phyloP scores from a whole-genome alignment of 2,888 invertebrate genomes.

The Blomia tropicalis region DNA sequence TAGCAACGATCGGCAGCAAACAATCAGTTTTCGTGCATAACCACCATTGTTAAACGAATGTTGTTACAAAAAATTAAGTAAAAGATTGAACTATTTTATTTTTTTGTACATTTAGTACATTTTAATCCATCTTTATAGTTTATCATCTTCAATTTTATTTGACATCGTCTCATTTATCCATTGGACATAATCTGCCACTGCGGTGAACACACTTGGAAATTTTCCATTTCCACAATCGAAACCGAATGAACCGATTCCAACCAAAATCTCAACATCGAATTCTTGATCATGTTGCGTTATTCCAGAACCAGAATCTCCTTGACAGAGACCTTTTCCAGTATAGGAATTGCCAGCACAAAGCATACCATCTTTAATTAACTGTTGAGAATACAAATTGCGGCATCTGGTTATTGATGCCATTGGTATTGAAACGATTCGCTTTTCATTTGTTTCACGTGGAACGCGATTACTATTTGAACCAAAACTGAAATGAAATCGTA shows the following conservation, averaged over 20 bases:
- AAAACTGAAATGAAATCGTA: background rate
- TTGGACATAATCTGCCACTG: background rate
- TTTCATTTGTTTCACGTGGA: background rate
- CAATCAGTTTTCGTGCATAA: background rate
- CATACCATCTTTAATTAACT: background rate
- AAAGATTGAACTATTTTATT: too few species aligned
- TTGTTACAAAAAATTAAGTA: too few species aligned
- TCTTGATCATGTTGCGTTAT: background rate
- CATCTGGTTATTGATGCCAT: background rate
- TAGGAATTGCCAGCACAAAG: slow-evolving; percentile 6
- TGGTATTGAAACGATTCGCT: background rate
- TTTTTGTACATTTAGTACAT: too few species aligned
- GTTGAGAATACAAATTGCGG: background rate
- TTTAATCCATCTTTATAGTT: too few species aligned
- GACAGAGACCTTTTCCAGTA: slow-evolving; percentile 1
- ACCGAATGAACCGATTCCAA: background rate
- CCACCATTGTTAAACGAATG: too few species aligned
- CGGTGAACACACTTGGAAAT: background rate
- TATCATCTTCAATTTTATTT: too few species aligned
- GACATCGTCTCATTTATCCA: background rate
- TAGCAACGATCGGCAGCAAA: background rate
- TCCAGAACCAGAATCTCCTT: slow-evolving; percentile 4
- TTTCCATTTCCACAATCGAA: slow-evolving; percentile 3
- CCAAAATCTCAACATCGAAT: background rate
- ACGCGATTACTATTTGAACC: background rate